A percentile compares a stretch with the other conserved stretches of the same genome.
Evolutionary conservation across 2,888 invertebrate species (phyloP).

Genomic region (Luffia ferchaultella): DNA sequence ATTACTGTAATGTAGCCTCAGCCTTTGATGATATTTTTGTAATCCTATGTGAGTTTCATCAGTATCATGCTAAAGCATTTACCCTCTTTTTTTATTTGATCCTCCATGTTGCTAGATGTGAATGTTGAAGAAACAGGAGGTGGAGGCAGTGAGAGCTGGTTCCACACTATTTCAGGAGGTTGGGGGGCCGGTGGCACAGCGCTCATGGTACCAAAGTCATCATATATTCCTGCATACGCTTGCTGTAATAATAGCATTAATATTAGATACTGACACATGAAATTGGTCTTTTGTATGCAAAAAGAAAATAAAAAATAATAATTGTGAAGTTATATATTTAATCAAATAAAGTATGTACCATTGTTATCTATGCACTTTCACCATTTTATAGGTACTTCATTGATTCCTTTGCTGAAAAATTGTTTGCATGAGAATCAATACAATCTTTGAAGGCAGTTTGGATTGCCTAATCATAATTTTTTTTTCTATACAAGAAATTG

Average conservation of each 20-base stretch:
- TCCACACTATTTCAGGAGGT: constrained; percentile 44
- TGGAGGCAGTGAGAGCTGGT: constrained; percentile 49
- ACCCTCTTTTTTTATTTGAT: constrained; percentile 63
- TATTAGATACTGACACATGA: constrained; percentile 26
- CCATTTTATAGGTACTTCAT: too few relatives aligned
- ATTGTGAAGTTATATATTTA: constrained; percentile 15
- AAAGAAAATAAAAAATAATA: constrained; percentile 12
- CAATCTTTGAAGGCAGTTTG: too few relatives aligned
- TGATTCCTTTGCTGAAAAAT: too few relatives aligned
- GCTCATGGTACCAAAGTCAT: constrained; percentile 39
- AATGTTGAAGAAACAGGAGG: constrained; percentile 16
- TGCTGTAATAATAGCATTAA: constrained; percentile 16
- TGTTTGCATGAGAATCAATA: too few relatives aligned
- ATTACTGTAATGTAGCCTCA: too few relatives aligned
- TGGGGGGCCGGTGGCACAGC: constrained; percentile 23
- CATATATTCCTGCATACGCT: constrained; percentile 30
- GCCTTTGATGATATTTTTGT: too few relatives aligned
- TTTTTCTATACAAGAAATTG: too few relatives aligned
- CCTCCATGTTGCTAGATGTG: constrained; percentile 30
- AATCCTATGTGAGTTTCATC: too few relatives aligned
- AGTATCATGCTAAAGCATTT: too few relatives aligned
- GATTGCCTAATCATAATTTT: too few relatives aligned
- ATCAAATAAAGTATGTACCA: too few relatives aligned
- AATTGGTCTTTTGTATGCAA: constrained; percentile 22
- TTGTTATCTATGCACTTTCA: too few relatives aligned